Conservation (phyloP, 1,140 invertebrate species). For the Anoplolepis gracilipes region DNA sequence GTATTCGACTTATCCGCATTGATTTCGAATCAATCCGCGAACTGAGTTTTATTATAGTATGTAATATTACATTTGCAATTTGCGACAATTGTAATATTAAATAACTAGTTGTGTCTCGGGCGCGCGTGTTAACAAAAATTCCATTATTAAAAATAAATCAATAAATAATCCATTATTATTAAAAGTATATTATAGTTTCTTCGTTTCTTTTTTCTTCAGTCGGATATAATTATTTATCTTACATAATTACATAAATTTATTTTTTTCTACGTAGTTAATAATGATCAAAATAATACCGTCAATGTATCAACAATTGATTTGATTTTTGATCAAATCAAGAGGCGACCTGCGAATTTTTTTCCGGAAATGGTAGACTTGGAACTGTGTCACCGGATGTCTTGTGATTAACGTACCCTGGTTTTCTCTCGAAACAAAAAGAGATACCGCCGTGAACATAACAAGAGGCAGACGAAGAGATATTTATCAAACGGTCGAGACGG, state of each 20-base stretch:
- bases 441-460: conserved; percentile 8
- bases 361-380: conserved; percentile 12
- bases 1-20: too few relatives aligned
- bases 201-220: too few relatives aligned
- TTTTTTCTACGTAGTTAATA: not conserved
- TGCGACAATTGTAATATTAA: not conserved
- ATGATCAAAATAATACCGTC: not conserved
- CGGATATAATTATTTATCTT: too few relatives aligned
- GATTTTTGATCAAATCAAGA: not conserved
- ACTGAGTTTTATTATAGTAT: not conserved
- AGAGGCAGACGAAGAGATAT: conserved; percentile 22
- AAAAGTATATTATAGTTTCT: too few relatives aligned
- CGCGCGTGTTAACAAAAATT: not conserved
- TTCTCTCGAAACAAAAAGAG: not conserved
- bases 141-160: too few relatives aligned
- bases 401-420: not conserved
- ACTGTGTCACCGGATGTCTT: not conserved
- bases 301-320: not conserved
- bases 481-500: not conserved
- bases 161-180: not conserved
- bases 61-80: not conserved
- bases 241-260: too few relatives aligned
- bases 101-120: not conserved
- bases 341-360: not conserved
- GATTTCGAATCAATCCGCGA: too few relatives aligned